Evolutionary conservation across 2,113 vertebrate genomes (phyloP).

Genomic region (Chascanopsetta lugubris): DNA sequence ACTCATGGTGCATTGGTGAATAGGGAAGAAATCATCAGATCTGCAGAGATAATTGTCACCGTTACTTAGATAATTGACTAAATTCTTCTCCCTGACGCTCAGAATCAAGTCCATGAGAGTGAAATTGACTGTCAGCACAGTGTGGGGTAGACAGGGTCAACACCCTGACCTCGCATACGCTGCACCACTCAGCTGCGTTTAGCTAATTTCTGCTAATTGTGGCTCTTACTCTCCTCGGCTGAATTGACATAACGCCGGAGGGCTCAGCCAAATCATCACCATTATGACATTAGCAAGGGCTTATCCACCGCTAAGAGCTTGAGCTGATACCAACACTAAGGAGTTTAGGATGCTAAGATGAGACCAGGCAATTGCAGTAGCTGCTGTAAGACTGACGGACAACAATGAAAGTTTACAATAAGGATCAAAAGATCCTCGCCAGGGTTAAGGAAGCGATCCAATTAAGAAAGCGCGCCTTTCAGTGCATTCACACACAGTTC

Average conservation of each 20-base stretch:
- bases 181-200: slow-evolving; percentile 67
- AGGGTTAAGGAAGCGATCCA: slow-evolving; percentile 77
- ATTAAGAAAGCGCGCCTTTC: slow-evolving; percentile 72
- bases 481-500: slow-evolving; percentile 54
- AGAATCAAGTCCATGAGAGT: slow-evolving; percentile 26
- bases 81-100: slow-evolving; percentile 31
- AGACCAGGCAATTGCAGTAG: slow-evolving; percentile 70
- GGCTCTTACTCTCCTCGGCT: slow-evolving; percentile 66
- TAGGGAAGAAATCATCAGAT: slow-evolving; percentile 24
- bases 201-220: slow-evolving; percentile 80
- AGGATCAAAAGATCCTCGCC: slow-evolving; percentile 71
- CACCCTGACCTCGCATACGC: slow-evolving; percentile 51
- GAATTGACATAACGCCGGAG: slow-evolving; percentile 75
- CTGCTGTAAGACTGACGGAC: slow-evolving; percentile 76
- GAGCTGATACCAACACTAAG: slow-evolving; percentile 82
- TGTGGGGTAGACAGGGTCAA: slow-evolving; percentile 51
- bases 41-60: slow-evolving; percentile 16
- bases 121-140: slow-evolving; percentile 56
- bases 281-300: slow-evolving; percentile 82
- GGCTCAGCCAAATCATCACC: slow-evolving; percentile 80
- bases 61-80: slow-evolving; percentile 35
- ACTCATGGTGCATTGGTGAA: slow-evolving; percentile 10
- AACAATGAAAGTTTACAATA: slow-evolving; percentile 80
- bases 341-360: slow-evolving; percentile 81
- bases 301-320: slow-evolving; percentile 81